Evolutionary conservation across 2,888 invertebrate species (phyloP), one percentile per base, ranked within the genome.

Genomic region (Amphipoea oculea): DNA sequence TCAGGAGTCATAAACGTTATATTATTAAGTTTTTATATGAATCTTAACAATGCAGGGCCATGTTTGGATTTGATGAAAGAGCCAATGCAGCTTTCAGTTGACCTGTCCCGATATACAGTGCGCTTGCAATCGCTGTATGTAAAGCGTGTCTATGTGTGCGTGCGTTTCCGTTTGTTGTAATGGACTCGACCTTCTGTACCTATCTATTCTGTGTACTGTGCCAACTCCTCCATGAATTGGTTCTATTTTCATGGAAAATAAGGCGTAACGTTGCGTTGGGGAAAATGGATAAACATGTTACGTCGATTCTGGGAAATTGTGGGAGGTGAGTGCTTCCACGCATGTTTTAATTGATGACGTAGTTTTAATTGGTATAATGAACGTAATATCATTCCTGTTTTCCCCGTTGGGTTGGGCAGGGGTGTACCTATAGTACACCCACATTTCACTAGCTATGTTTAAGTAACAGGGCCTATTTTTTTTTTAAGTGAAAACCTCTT

Each of bases 171-270:
- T 7, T 75, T 1, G 3, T 76, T 65, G 12, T 54, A n/a, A n/a
- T 5, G 1, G 3, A 62, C 1, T 0, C 1, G 3, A 57, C 36
- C 63, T 80, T 79, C 80, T 79, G 72, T 11, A 12, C 0, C 0
- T 29, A 12, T 17, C 0, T 79, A 4, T 57, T 48, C 23, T 48
- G 12, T 29, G 40, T 4, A 57, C 3, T 65, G 2, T 57, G 48
- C 29, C 36, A 72, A 20, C 63, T 72, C 73, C 81, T 67, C 51
- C 66, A 62, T 65, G 60, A 80, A 83, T 73, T 7, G 76, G 36
- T 83, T 73, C 67, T 86, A 72, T 85, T 86, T 83, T 83, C 72
- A 77, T 83, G 83, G 83, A 83, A 83, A 82, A 83, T 65, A 65
- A 71, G 51, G 78, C 51, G 68, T 57, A 65, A 73, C 36, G 36